These are phyloP conservation scores for Noctua janthina DNA, from an alignment of 2,888 invertebrate species.

Conservation along the genomic window DNA sequence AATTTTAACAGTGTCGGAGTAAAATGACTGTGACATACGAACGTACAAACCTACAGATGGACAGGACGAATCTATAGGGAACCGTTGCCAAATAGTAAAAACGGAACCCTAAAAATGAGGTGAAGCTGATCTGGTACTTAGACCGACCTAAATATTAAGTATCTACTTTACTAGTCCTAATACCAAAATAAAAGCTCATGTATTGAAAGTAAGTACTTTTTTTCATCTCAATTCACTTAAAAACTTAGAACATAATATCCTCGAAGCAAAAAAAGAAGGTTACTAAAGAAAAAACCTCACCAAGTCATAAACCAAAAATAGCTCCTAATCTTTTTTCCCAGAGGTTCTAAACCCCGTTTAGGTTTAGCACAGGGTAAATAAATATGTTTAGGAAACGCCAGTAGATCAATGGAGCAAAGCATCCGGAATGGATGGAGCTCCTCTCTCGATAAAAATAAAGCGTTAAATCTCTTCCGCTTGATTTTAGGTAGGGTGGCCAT, in stretches of 20 bases:
- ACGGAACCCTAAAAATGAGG: too few species aligned
- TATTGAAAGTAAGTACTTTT: conserved; percentile 2
- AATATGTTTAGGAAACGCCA: conserved; percentile 60
- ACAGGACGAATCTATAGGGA: too few species aligned
- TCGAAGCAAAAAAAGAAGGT: not conserved
- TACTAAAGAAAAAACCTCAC: conserved; percentile 8
- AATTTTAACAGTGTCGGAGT: not conserved
- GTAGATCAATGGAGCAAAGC: conserved; percentile 62
- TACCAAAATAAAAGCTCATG: conserved; percentile 1
- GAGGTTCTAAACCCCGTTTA: conserved; percentile 38
- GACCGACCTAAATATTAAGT: not conserved
- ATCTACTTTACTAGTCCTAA: not conserved
- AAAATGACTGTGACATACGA: too few species aligned
- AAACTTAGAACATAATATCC: not conserved
- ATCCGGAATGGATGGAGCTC: conserved; percentile 63
- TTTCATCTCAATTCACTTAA: conserved; percentile 1
- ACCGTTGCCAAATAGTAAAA: too few species aligned
- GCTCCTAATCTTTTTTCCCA: not conserved
- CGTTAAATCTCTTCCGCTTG: conserved; percentile 69
- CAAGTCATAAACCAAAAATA: conserved; percentile 29
- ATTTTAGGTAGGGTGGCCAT: conserved; percentile 65
- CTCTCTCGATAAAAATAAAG: conserved; percentile 69
- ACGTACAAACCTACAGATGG: too few species aligned
- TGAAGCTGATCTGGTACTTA: too few species aligned
- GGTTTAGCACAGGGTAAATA: conserved; percentile 52